phyloP scores from a whole-genome alignment of 2,797 vertebrate species.

The Betta splendens region DNA sequence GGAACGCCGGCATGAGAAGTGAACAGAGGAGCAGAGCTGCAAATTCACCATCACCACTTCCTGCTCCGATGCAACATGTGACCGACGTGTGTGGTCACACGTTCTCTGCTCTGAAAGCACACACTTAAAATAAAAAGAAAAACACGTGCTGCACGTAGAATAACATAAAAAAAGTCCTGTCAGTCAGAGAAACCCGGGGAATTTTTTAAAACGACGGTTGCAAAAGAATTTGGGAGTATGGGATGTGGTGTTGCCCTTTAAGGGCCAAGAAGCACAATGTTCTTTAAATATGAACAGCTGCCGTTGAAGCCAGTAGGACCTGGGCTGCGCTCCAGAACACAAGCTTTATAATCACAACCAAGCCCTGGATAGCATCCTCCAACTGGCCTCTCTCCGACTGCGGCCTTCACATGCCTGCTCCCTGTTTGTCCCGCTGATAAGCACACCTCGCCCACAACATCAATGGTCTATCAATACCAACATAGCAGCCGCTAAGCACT shows the following conservation, averaged over 20 bases:
- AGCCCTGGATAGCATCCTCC: constrained; percentile 34
- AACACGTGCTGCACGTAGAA: not conserved
- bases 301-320: constrained; percentile 39
- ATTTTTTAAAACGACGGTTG: constrained; percentile 17
- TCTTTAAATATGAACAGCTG: constrained; percentile 69
- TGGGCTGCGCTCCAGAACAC: constrained; percentile 41
- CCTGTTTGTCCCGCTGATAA: constrained; percentile 5
- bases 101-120: constrained; percentile 13
- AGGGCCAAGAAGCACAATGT: constrained; percentile 32
- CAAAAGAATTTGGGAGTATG: not conserved
- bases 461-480: not conserved
- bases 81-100: constrained; percentile 14
- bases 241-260: constrained; percentile 40
- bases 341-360: constrained; percentile 49
- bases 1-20: constrained; percentile 3
- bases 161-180: not conserved
- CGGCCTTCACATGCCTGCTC: constrained; percentile 13
- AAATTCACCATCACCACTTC: constrained; percentile 41
- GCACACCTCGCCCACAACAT: not conserved
- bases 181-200: constrained; percentile 15
- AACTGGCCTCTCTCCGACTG: constrained; percentile 7
- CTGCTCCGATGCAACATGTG: constrained; percentile 19
- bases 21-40: constrained; percentile 10
- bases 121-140: constrained; percentile 5
- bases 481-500: constrained; percentile 5